Evolutionary conservation across 2,888 invertebrate genomes (phyloP).

Genomic region (Sinotaia quadrata): DNA sequence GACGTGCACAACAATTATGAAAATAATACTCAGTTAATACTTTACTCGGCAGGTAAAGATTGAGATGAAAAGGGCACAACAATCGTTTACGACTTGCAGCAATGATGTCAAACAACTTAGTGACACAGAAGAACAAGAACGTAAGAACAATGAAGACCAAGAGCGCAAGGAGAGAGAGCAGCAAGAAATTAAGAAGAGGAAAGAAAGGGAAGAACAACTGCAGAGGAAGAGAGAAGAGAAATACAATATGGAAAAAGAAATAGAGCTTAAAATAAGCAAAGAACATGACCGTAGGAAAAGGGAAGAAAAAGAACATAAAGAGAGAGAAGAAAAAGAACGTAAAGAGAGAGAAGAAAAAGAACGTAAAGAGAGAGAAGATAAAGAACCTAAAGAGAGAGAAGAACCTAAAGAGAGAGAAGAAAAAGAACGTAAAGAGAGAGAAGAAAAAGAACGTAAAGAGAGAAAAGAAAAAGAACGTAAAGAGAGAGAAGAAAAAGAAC

Average conservation of each 20-base stretch:
- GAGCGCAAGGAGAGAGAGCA: neutral
- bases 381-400: neutral
- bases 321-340: neutral
- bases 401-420: neutral
- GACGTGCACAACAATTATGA: too few relatives aligned
- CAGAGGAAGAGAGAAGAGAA: neutral
- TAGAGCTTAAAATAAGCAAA: neutral
- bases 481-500: slow-evolving; percentile 3
- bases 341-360: neutral
- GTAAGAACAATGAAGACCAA: neutral
- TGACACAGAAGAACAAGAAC: slow-evolving; percentile 15
- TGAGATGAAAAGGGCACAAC: too few relatives aligned
- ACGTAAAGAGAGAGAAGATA: neutral
- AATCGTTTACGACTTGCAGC: too few relatives aligned
- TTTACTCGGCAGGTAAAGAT: too few relatives aligned
- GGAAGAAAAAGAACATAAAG: neutral
- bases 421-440: neutral
- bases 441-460: neutral
- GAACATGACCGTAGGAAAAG: neutral
- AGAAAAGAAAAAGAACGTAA: neutral
- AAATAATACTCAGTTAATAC: too few relatives aligned
- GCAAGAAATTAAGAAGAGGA: neutral
- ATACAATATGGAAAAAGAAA: neutral
- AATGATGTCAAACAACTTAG: slow-evolving; percentile 70
- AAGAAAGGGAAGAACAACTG: neutral